Evolutionary conservation across 2,113 vertebrate species (phyloP).

Genomic region (Lasiurus cinereus): DNA sequence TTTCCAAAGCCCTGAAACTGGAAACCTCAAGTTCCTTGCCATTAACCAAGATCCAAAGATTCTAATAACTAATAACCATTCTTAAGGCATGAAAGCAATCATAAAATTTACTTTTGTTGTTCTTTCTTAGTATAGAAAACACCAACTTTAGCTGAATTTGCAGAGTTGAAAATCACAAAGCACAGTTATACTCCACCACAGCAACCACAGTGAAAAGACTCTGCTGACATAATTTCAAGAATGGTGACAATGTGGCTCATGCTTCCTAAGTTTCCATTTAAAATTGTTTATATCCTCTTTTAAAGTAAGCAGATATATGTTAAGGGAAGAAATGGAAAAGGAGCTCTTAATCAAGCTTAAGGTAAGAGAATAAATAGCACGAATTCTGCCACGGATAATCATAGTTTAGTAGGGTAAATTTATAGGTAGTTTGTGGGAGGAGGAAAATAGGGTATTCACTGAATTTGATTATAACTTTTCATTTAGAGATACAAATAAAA

Average conservation of each 20-base stretch:
- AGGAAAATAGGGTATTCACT: neutral
- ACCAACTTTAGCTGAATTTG: neutral
- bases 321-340: conserved; percentile 46
- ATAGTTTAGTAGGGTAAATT: neutral
- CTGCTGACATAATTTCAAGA: neutral
- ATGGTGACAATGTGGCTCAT: neutral
- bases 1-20: neutral
- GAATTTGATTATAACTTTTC: neutral
- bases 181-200: neutral
- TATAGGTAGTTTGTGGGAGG: neutral
- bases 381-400: neutral
- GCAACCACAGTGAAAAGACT: neutral
- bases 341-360: conserved; percentile 8
- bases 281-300: neutral
- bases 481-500: conserved; percentile 46
- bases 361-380: neutral
- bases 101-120: neutral
- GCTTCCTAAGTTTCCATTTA: neutral
- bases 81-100: neutral
- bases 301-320: conserved; percentile 28
- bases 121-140: neutral
- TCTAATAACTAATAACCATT: conserved; percentile 20
- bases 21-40: conserved; percentile 8
- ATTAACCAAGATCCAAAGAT: conserved; percentile 25
- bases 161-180: neutral